Base-by-base conservation (phyloP, 2,113 vertebrate species). In the Gadus macrocephalus region DNA sequence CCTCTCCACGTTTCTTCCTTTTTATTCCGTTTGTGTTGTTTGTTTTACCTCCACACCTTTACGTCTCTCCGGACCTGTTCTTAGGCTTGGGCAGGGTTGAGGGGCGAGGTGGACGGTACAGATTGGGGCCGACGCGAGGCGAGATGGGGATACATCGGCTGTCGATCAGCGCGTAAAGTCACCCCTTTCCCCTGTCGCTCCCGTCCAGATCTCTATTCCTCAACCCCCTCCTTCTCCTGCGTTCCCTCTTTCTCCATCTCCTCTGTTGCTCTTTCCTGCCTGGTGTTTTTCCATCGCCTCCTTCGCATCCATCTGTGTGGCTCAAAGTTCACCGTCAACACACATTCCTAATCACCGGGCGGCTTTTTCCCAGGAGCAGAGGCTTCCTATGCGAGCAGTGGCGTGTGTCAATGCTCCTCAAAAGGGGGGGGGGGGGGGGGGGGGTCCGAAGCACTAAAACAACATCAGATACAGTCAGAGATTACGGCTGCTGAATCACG, bases 91-190 rank as follows among this genome's bases (percentile, higher is more conserved):
- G 31, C 31, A 31, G 5, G 31, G 31, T 31, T 5, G 31, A 31
- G 4, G 31, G 31, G 31, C 4, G 31, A 31, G 42, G 49, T 5
- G 7, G 55, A 17, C 17, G 42, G 17, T 53, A 67, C 42, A 67
- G 42, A 67, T 67, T 67, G 65, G 38, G 65, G 42, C 38, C 55
- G 65, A 67, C 67, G 59, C 22, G n/a, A 17, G 58, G 55, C 31
- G 22, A 67, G 49, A 58, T 67, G 66, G 66, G 38, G n/a, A 58
- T 56, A 56, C 53, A 55, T 67, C 55, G 12, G 49, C 11, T 55
- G 65, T 42, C 2, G 66, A 56, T 58, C n/a, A 20, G 67, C 20
- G 3, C 31, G 67, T 27, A 59, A 59, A 68, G 14, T 35, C 67
- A 58, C 55, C 20, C n/a, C 49, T 64, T 49, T 20, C 15, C 61